Conservation (phyloP, 2,888 invertebrate species). For the Celastrina argiolus region DNA sequence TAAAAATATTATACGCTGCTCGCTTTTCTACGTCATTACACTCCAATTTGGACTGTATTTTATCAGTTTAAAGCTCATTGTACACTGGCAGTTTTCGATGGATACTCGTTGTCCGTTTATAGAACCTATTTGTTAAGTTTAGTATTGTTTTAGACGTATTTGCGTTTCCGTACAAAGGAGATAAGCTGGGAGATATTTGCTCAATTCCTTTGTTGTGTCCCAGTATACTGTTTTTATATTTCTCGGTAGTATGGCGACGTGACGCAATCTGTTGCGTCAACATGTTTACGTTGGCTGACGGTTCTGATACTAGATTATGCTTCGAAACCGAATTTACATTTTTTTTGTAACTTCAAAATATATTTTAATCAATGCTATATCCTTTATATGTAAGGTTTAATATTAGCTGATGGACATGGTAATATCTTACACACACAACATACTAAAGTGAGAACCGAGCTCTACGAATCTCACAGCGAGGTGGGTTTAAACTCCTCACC, state of each 20-base stretch:
- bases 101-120: slow-evolving; percentile 38
- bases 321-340: too few relatives aligned
- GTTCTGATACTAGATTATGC: neutral
- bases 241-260: slow-evolving; percentile 18
- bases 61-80: neutral
- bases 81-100: neutral
- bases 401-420: too few relatives aligned
- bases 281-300: slow-evolving; percentile 6
- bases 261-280: slow-evolving; percentile 4
- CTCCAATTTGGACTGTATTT: slow-evolving; percentile 2
- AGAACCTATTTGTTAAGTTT: slow-evolving; percentile 65
- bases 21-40: slow-evolving; percentile 36
- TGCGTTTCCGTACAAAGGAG: slow-evolving; percentile 54
- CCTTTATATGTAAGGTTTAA: too few relatives aligned
- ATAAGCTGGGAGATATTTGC: slow-evolving; percentile 42
- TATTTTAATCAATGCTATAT: too few relatives aligned
- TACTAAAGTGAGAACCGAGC: too few relatives aligned
- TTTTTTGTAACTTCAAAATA: too few relatives aligned
- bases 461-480: too few relatives aligned
- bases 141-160: slow-evolving; percentile 64
- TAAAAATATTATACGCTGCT: slow-evolving; percentile 50
- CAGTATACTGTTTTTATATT: slow-evolving; percentile 36
- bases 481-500: too few relatives aligned
- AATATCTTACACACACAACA: too few relatives aligned
- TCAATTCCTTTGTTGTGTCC: slow-evolving; percentile 30